Evolutionary conservation across 2,888 invertebrate genomes (phyloP).

Genomic region (Drosophila tripunctata): DNA sequence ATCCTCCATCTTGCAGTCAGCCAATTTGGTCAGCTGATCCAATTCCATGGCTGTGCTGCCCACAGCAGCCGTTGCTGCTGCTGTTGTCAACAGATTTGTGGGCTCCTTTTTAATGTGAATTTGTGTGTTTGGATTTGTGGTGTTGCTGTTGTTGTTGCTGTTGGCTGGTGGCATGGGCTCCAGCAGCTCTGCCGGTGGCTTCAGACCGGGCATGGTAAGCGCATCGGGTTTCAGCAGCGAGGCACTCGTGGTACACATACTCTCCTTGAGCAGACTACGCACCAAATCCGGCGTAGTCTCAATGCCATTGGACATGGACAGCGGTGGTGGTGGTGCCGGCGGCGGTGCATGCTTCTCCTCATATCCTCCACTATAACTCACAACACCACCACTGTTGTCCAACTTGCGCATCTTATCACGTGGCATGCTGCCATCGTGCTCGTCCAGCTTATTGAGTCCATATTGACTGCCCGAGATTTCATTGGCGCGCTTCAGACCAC

Average conservation of each 20-base stretch:
- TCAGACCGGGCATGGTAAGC: conserved; percentile 72
- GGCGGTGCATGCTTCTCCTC: conserved; percentile 73
- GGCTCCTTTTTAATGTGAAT: conserved; percentile 52
- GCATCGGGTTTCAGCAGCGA: conserved; percentile 79
- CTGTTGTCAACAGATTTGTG: conserved; percentile 8
- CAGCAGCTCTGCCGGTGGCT: conserved; percentile 81
- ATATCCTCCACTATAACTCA: conserved; percentile 37
- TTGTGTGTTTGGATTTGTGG: conserved; percentile 8
- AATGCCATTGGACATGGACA: conserved; percentile 86
- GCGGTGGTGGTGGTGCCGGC: too few species aligned
- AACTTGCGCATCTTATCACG: conserved; percentile 82
- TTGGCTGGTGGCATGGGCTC: conserved; percentile 77
- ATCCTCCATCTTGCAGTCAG: conserved; percentile 52
- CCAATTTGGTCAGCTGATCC: conserved; percentile 54
- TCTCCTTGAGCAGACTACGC: conserved; percentile 89
- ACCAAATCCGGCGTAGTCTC: conserved; percentile 90
- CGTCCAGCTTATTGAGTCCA: conserved; percentile 67
- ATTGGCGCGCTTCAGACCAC: conserved; percentile 70
- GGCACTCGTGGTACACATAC: conserved; percentile 84
- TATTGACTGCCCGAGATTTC: conserved; percentile 67
- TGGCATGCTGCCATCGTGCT: conserved; percentile 61
- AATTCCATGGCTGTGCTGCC: conserved; percentile 40
- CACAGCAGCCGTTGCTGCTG: background rate
- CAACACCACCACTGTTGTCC: conserved; percentile 55
- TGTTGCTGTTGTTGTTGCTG: too few species aligned